Evolutionary conservation across 2,797 vertebrate species (phyloP).

Genomic region (Enteromius afrohamiltoni): DNA sequence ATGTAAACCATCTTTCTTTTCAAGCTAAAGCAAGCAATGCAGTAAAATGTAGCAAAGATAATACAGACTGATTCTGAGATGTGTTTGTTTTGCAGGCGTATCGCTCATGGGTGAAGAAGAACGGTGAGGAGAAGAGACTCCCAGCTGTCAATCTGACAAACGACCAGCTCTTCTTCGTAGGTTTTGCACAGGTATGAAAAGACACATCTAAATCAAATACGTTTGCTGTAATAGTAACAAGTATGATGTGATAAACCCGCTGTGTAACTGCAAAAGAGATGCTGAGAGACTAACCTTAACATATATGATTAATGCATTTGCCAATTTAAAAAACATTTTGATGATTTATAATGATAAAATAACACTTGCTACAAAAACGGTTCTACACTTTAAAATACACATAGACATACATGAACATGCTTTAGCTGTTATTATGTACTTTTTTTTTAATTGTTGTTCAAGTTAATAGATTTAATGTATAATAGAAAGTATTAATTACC

Average conservation of each 20-base stretch:
- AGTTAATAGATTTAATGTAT: neutral
- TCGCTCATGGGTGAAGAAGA: constrained; percentile 84
- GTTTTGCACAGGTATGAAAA: constrained; percentile 90
- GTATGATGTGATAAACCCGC: neutral
- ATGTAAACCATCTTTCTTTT: neutral
- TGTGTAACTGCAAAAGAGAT: neutral
- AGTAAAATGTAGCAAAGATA: neutral
- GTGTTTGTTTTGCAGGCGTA: constrained; percentile 82
- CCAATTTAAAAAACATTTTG: neutral
- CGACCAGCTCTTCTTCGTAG: constrained; percentile 96
- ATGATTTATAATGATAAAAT: neutral
- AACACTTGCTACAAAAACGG: neutral
- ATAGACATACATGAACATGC: neutral
- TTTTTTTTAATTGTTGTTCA: neutral
- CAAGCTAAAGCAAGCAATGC: neutral
- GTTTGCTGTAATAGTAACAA: neutral
- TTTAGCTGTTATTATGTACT: neutral
- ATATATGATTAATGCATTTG: neutral
- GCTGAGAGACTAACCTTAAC: neutral
- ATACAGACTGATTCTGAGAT: neutral
- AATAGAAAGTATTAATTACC: neutral
- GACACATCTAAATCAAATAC: neutral
- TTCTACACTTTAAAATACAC: neutral
- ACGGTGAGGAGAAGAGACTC: constrained; percentile 88
- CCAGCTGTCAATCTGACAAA: constrained; percentile 92